These are phyloP conservation scores for Smithornis capensis DNA, from an alignment of 2,113 vertebrate species.

Conservation along the genomic window DNA sequence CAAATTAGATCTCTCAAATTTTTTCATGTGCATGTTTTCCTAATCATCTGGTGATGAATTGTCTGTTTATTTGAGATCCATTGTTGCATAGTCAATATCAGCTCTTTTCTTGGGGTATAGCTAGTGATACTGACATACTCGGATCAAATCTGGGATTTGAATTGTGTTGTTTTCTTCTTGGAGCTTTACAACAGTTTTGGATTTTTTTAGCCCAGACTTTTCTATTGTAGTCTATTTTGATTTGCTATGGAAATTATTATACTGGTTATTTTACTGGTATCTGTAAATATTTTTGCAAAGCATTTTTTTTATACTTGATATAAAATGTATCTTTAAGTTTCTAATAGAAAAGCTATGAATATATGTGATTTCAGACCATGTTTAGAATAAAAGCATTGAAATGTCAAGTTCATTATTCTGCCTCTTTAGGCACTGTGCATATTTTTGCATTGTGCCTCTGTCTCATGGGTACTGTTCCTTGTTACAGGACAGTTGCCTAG, in stretches of 20 bases:
- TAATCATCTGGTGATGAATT: conserved; percentile 20
- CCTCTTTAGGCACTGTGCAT: background rate
- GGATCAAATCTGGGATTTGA: background rate
- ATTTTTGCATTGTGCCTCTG: background rate
- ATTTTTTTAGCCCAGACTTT: background rate
- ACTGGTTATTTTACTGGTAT: background rate
- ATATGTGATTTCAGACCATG: background rate
- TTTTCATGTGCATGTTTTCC: background rate
- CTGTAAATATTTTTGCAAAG: background rate
- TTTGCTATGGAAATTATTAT: background rate
- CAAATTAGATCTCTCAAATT: background rate
- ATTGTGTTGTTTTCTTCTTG: background rate
- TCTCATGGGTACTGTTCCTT: background rate
- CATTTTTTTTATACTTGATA: background rate
- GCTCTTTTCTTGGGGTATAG: background rate
- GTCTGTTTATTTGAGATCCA: background rate
- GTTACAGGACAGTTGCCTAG: background rate
- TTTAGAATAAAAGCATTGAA: background rate
- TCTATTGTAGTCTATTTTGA: background rate
- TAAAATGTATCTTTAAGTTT: background rate
- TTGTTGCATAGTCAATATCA: background rate
- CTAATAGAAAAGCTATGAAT: background rate
- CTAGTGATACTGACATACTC: background rate
- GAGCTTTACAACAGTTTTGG: background rate
- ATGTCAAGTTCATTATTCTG: background rate